Evolutionary conservation across 2,888 invertebrate species (phyloP).

Genomic region (Ochropleura leucogaster): DNA sequence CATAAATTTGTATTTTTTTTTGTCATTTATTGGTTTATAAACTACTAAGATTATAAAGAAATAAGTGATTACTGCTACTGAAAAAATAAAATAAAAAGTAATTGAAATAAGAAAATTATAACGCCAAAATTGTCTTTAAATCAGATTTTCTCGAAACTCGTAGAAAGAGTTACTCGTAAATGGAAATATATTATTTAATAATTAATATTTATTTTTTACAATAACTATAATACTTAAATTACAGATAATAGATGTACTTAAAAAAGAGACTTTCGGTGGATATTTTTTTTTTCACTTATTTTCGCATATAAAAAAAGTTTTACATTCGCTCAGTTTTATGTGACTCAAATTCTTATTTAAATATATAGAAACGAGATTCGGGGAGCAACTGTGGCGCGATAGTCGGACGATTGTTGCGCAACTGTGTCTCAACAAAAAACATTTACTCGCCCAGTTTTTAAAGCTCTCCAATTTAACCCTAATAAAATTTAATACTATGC

Average conservation of each 20-base stretch:
- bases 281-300: conserved; percentile 56
- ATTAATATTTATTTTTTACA: conserved; percentile 58
- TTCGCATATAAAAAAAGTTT: conserved; percentile 37
- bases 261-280: conserved; percentile 63
- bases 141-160: conserved; percentile 26
- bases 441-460: conserved; percentile 34
- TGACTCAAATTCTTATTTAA: conserved; percentile 57
- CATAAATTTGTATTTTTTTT: conserved; percentile 82
- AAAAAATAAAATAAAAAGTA: conserved; percentile 29
- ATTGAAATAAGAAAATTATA: conserved; percentile 28
- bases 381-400: conserved; percentile 46
- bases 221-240: conserved; percentile 65
- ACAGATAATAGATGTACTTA: conserved; percentile 63
- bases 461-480: conserved; percentile 54
- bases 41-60: conserved; percentile 69
- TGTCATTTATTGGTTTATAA: conserved; percentile 79
- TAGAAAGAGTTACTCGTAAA: conserved; percentile 43
- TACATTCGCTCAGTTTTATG: conserved; percentile 49
- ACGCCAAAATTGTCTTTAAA: conserved; percentile 24
- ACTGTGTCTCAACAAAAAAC: conserved; percentile 35
- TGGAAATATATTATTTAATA: conserved; percentile 60
- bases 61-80: conserved; percentile 71
- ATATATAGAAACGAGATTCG: conserved; percentile 25
- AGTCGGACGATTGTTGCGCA: conserved; percentile 34
- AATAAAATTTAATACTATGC: conserved; percentile 58